Conservation (phyloP, 1,140 invertebrate species). For the Bombus waltoni region DNA sequence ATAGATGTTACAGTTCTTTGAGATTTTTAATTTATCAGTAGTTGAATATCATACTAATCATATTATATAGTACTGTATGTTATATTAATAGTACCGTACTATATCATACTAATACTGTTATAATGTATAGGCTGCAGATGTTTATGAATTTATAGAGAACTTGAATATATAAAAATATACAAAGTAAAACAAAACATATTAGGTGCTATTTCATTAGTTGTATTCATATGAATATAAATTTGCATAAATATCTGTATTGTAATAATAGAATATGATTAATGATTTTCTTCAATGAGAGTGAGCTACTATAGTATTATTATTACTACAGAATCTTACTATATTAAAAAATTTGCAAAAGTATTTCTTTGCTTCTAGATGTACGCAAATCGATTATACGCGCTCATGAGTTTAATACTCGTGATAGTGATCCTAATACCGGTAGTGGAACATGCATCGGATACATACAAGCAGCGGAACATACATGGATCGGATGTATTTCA, state of each 20-base stretch:
- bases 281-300: not conserved
- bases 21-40: not conserved
- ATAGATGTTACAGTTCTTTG: slow-evolving; percentile 2
- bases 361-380: slow-evolving; percentile 74
- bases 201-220: not conserved
- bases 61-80: not conserved
- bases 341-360: not conserved
- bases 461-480: slow-evolving; percentile 63
- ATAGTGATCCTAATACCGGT: slow-evolving; percentile 65
- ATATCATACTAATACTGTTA: not conserved
- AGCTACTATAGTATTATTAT: not conserved
- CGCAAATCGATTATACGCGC: slow-evolving; percentile 67
- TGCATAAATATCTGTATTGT: not conserved
- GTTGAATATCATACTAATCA: not conserved
- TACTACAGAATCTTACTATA: not conserved
- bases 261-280: not conserved
- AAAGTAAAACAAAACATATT: not conserved
- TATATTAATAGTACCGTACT: not conserved
- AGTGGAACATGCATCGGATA: slow-evolving; percentile 59
- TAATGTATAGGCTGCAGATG: not conserved
- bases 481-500: slow-evolving; percentile 69
- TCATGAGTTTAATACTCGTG: slow-evolving; percentile 69
- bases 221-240: not conserved
- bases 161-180: not conserved
- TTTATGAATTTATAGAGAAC: not conserved